Evolutionary conservation across 30 jellyfish, hydroid and myxozoan genomes (phyloP), one percentile per base, ranked within the genome.

Genomic region (Nemopilema nomurai): DNA sequence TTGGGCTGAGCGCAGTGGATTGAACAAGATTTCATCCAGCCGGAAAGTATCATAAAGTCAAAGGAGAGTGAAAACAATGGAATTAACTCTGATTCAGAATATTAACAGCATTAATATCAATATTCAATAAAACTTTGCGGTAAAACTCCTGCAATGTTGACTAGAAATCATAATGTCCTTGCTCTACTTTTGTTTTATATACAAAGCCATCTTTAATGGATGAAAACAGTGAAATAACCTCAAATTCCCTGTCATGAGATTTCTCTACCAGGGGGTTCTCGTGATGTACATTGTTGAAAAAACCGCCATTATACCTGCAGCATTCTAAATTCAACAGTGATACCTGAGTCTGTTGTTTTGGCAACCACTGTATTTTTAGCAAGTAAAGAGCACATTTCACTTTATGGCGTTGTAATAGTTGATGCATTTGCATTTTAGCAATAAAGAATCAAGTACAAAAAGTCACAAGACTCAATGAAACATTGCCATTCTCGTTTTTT

Each of bases 31-130:
- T 67, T 32, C 32, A 33, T 21, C 32, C 32, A 33, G 77, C 77
- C 77, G 77, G 77, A 67, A 67, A 67, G 32, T 67, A 29, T 67
- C 77, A 67, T 32, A 6, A 1, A 67, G 24, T 67, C 77, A 67
- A 67, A 20, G 17, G 77, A 67, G 41, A 67, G 77, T 67, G 50
- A 67, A 33, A 25, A 67, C 77, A 67, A 67, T 9, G 18, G 50
- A 18, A 67, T 18, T 21, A 29, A 33, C 18, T 16, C 29, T 67
- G 77, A 67, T 67, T 67, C 77, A 1, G 77, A 13, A 25, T 18
- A 67, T 29, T 67, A 18, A 67, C 31, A 16, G 77, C 20, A 67
- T 67, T 67, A 67, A 21, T 67, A 41, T 26, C 24, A 4, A 67
- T 67, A 67, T 67, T 32, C 77, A 67, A 67, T 67, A 67, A 67